Conservation (phyloP, 2,113 vertebrate species). For the Mobula hypostoma region DNA sequence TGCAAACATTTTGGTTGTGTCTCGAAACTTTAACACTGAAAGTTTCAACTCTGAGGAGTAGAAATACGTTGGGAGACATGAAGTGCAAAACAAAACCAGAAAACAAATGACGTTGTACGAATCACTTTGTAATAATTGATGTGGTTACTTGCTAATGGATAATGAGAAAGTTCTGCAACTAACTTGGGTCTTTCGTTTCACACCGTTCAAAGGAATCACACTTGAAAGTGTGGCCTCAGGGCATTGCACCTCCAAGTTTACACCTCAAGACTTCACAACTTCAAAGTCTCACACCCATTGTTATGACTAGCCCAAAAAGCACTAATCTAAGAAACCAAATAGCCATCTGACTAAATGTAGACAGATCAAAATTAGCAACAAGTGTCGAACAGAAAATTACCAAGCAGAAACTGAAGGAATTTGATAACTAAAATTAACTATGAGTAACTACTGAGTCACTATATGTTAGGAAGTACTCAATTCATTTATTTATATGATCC, state of each 20-base stretch:
- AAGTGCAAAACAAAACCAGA: neutral
- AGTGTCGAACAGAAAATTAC: neutral
- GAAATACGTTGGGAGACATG: neutral
- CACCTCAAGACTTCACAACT: neutral
- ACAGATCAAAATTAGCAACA: neutral
- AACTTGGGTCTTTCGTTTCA: neutral
- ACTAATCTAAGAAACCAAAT: neutral
- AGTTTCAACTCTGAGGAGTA: neutral
- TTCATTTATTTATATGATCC: neutral
- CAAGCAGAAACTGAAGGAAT: neutral
- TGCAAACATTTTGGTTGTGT: neutral
- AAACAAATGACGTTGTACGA: neutral
- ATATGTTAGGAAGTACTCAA: neutral
- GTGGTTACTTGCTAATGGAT: neutral
- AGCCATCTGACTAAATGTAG: neutral
- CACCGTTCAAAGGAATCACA: neutral
- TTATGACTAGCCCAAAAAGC: neutral
- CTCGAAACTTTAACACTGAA: neutral
- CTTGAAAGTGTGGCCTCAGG: constrained; percentile 4
- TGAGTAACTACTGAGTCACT: neutral
- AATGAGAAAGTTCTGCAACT: neutral
- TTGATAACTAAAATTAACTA: neutral
- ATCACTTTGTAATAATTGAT: neutral
- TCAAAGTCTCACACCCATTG: neutral
- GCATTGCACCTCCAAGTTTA: neutral